Evolutionary conservation across 2,888 invertebrate genomes (phyloP).

Genomic region (Actias luna): DNA sequence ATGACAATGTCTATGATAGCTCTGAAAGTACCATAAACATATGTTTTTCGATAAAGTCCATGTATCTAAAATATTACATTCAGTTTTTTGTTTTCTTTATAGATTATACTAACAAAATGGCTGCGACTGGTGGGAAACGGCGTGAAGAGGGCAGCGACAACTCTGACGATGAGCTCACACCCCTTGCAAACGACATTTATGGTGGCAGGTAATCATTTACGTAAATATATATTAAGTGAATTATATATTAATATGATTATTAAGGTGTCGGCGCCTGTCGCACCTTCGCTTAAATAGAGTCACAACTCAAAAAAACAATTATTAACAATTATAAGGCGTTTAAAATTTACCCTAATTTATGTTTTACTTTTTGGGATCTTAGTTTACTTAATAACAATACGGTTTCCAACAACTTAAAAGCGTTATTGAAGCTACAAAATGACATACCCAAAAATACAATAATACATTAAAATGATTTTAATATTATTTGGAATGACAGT

Average conservation of each 20-base stretch:
- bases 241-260: neutral
- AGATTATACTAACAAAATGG: conserved; percentile 71
- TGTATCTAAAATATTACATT: neutral
- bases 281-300: no score
- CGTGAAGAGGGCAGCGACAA: conserved; percentile 87
- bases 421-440: no score
- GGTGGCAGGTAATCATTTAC: conserved; percentile 89
- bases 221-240: neutral
- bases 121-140: conserved; percentile 86
- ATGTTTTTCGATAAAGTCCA: neutral
- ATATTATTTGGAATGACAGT: no score
- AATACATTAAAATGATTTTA: no score
- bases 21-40: neutral
- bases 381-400: no score
- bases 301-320: no score
- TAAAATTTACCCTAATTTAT: no score
- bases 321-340: no score
- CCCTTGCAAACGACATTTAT: conserved; percentile 93
- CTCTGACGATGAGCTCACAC: conserved; percentile 94
- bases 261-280: neutral
- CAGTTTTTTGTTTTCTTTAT: conserved; percentile 31
- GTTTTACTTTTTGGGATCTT: no score
- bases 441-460: no score
- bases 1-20: neutral
- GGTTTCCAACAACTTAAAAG: no score